Evolutionary conservation across 2,797 vertebrate species (phyloP).

Genomic region (Girardinus metallicus): DNA sequence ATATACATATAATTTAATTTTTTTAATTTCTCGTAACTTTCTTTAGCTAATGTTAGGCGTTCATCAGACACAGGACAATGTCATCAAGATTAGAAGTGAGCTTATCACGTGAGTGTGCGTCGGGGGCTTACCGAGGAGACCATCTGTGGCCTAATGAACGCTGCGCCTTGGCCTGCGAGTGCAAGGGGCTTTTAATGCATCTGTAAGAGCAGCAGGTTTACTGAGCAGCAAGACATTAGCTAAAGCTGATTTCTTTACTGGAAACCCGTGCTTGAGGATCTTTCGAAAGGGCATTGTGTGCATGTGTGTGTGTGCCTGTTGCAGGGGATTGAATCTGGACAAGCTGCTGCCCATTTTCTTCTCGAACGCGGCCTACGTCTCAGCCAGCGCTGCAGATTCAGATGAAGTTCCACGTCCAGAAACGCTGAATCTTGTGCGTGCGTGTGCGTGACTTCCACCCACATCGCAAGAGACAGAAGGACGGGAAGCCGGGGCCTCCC

Average conservation of each 20-base stretch:
- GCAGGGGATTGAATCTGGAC: constrained; percentile 67
- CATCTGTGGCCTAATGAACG: constrained; percentile 83
- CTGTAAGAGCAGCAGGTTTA: constrained; percentile 81
- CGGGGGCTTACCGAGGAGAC: constrained; percentile 76
- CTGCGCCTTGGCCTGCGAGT: constrained; percentile 77
- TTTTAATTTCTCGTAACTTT: constrained; percentile 26
- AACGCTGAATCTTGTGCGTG: constrained; percentile 16
- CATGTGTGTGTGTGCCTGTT: constrained; percentile 32
- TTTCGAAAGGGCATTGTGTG: constrained; percentile 66
- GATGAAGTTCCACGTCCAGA: constrained; percentile 49
- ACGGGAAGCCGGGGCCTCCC: constrained; percentile 48
- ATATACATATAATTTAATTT: too few relatives aligned
- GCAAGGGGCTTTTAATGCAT: constrained; percentile 78
- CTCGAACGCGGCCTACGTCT: constrained; percentile 74
- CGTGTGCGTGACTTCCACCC: constrained; percentile 55
- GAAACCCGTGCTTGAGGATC: constrained; percentile 80
- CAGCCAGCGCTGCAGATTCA: constrained; percentile 65
- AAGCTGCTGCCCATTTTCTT: constrained; percentile 82
- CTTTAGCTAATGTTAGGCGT: constrained; percentile 42
- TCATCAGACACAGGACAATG: constrained; percentile 64
- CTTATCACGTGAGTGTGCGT: constrained; percentile 69
- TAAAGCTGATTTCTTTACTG: constrained; percentile 84
- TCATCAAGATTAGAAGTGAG: constrained; percentile 72
- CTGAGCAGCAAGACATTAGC: constrained; percentile 81
- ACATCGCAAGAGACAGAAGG: constrained; percentile 60